A percentile compares a stretch with the other conserved stretches of the same genome.
These are phyloP conservation scores for Morpho deidamia DNA, from an alignment of 2,888 invertebrate genomes.

Conservation along the genomic window DNA sequence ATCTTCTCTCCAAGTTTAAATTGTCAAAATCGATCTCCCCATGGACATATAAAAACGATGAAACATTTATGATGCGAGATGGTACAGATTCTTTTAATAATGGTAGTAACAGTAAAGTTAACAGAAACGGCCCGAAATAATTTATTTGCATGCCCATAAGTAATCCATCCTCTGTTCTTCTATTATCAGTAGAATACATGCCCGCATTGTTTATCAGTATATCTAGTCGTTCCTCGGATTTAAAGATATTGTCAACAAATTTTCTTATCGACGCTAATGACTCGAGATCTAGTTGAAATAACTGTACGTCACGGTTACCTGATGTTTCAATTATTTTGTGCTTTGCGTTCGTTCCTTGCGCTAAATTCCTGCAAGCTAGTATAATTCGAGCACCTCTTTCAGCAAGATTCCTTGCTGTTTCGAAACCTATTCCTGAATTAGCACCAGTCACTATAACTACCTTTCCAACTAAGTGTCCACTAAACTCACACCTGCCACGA, in stretches of 20 bases:
- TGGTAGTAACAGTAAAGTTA: constrained; percentile 79
- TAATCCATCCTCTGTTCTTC: constrained; percentile 77
- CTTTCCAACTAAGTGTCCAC: constrained; percentile 77
- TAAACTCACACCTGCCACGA: constrained; percentile 24
- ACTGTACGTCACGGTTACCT: constrained; percentile 38
- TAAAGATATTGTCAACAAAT: constrained; percentile 76
- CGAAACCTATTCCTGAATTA: constrained; percentile 87
- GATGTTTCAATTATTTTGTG: constrained; percentile 32
- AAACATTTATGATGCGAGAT: constrained; percentile 44
- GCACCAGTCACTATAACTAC: constrained; percentile 90
- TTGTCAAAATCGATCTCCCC: constrained; percentile 32
- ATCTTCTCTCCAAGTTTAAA: constrained; percentile 25
- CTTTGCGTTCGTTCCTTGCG: constrained; percentile 76
- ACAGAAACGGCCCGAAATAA: constrained; percentile 82
- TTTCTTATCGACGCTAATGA: constrained; percentile 72
- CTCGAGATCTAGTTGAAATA: constrained; percentile 60
- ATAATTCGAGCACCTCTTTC: constrained; percentile 85
- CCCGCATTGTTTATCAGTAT: constrained; percentile 81
- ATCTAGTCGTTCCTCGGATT: constrained; percentile 64
- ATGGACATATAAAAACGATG: constrained; percentile 38
- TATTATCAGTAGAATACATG: constrained; percentile 43
- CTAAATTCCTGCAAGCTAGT: constrained; percentile 86
- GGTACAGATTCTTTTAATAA: constrained; percentile 37
- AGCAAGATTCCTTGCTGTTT: constrained; percentile 83
- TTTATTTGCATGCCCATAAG: constrained; percentile 76